Base-by-base conservation (phyloP, 2,113 vertebrate species). In the Sorex araneus region DNA sequence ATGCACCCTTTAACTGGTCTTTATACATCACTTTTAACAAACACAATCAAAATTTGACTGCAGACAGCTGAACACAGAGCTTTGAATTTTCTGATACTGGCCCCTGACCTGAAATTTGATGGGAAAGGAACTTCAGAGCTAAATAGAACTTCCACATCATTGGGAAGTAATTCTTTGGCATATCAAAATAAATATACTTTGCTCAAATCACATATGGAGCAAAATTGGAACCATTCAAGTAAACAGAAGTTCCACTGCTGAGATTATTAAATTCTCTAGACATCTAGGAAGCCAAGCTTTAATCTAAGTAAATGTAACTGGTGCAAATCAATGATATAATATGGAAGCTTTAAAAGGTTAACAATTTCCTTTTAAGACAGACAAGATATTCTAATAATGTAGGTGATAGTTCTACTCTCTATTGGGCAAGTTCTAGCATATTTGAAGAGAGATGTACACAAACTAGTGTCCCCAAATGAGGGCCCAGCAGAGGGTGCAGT, bases 241-340 rank as follows among this genome's bases (percentile, higher is more conserved):
- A 57, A 92, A 23, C 43, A 80, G 30, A 57, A 73, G 47, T 71
- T 1, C 3, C 32, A 81, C 47, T 15, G 84, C 94, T 15, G 54
- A 69, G 36, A 70, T 79, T 32, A 66, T 82, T 66, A 50, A 84
- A 75, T 81, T 84, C 8, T 28, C n/a, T 23, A 93, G 64, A 23
- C 2, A 81, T 64, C 43, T 63, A 32, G 28, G 32, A 75, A 91
- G 6, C 27, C 45, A 76, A 12, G 11, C 27, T 81, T 94, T 34
- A 40, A 19, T 6, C n/a, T 47, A 57, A 87, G 36, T 70, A 91
- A 43, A 79, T 8, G 36, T n/a, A 77, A 0, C 9, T 19, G 45
- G 36, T 64, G 4, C 18, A 67, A 85, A 77, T 63, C 9, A 84
- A 28, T 10, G 25, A 25, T 70, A n/a, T 75, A 32, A 50, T 67